Percentiles rank a stretch among this genome's conserved stretches.
Conservation (phyloP, 2,888 invertebrate genomes). For the Dasypolia templi region DNA sequence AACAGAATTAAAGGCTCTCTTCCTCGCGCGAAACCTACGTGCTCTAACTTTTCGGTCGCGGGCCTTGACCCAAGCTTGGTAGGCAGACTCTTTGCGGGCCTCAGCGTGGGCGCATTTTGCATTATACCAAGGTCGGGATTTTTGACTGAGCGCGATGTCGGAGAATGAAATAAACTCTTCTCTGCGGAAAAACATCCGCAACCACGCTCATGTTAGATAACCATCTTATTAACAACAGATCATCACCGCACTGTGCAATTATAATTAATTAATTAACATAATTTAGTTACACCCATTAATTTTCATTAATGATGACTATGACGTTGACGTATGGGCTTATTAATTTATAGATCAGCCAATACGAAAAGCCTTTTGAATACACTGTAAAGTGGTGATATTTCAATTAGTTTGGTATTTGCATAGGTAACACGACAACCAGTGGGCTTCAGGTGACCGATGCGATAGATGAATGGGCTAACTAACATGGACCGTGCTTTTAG, state of each 20-base stretch:
- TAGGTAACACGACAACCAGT: neutral
- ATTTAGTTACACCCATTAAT: conserved; percentile 31
- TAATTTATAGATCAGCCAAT: conserved; percentile 15
- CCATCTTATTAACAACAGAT: neutral
- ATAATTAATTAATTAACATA: conserved; percentile 25
- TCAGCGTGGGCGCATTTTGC: too few species aligned
- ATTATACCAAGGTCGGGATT: too few species aligned
- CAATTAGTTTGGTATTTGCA: conserved; percentile 9
- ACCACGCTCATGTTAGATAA: too few species aligned
- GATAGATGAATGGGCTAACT: neutral
- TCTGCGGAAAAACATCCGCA: too few species aligned
- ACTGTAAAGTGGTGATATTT: conserved; percentile 26
- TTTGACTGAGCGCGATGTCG: too few species aligned
- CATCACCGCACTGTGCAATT: neutral
- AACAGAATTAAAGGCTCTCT: too few species aligned
- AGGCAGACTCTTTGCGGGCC: too few species aligned
- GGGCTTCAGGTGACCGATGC: conserved; percentile 22
- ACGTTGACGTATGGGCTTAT: conserved; percentile 44
- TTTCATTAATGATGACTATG: conserved; percentile 27
- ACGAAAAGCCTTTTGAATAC: neutral
- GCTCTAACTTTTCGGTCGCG: too few species aligned
- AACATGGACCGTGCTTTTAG: conserved; percentile 7
- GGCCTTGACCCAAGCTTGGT: too few species aligned
- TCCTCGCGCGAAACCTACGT: too few species aligned
- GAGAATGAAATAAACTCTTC: too few species aligned